phyloP scores from a whole-genome alignment of 2,113 vertebrate genomes.

The Ochotona princeps region DNA sequence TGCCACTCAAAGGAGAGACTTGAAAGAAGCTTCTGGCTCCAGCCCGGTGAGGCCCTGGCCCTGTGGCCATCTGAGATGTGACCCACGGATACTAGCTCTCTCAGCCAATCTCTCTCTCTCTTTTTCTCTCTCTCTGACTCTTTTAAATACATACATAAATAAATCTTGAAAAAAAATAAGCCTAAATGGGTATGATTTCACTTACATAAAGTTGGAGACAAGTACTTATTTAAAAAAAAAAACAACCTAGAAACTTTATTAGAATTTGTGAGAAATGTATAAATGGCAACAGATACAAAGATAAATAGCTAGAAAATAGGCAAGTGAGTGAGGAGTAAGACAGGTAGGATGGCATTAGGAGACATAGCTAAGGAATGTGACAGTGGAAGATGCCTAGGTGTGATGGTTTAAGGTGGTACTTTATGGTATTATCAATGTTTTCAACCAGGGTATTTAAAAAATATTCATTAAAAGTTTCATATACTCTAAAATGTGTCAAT shows the following conservation, averaged over 20 bases:
- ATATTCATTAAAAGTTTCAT: neutral
- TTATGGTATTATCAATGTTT: no score
- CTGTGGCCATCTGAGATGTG: no score
- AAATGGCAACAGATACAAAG: neutral
- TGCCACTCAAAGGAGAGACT: no score
- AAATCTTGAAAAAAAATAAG: neutral
- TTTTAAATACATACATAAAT: no score
- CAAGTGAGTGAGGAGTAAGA: no score
- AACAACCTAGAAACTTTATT: neutral
- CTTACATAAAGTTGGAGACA: neutral
- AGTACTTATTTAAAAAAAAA: no score
- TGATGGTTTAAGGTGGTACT: neutral
- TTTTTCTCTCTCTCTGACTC: no score
- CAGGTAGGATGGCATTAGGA: neutral
- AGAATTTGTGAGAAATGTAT: neutral
- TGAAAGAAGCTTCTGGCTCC: no score
- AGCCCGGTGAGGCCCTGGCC: no score
- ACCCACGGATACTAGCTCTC: no score
- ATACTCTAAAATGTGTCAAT: neutral
- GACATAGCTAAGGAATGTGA: fast-evolving
- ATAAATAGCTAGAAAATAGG: neutral
- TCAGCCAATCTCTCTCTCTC: no score
- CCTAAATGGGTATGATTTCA: neutral
- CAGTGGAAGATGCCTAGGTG: neutral
- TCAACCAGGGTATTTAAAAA: no score